These are phyloP conservation scores for Cercopithecus neglectus DNA, from an alignment of 2,797 vertebrate genomes.

Conservation along the genomic window DNA sequence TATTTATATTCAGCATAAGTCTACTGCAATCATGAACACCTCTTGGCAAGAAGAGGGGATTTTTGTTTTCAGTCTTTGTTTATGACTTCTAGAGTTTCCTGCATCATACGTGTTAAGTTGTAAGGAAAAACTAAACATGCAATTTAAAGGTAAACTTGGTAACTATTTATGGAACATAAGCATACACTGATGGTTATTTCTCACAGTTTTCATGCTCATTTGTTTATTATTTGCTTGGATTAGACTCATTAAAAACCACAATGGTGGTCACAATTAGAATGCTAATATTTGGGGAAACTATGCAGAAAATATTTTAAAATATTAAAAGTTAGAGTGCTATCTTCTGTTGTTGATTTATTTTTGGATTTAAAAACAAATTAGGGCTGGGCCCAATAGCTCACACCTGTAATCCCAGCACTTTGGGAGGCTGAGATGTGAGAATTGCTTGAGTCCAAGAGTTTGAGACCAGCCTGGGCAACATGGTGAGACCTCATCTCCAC, in stretches of 20 bases:
- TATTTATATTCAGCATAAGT: slow-evolving; percentile 27
- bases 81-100: slow-evolving; percentile 11
- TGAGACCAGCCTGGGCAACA: too few relatives aligned
- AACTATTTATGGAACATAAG: not conserved
- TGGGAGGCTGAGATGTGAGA: too few relatives aligned
- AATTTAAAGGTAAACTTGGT: not conserved
- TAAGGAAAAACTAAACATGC: slow-evolving; percentile 26
- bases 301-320: slow-evolving; percentile 33
- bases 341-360: slow-evolving; percentile 22
- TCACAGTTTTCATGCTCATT: not conserved
- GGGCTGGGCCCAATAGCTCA: too few relatives aligned
- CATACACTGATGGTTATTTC: not conserved
- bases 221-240: not conserved
- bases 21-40: not conserved
- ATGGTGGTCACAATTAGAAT: slow-evolving; percentile 21
- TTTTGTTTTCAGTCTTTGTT: slow-evolving; percentile 33
- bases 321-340: slow-evolving; percentile 34
- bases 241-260: not conserved
- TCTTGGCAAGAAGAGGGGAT: slow-evolving; percentile 20
- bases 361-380: slow-evolving; percentile 7
- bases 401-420: too few relatives aligned
- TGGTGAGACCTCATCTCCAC: too few relatives aligned
- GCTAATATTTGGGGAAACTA: not conserved
- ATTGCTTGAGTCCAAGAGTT: too few relatives aligned
- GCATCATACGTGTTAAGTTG: not conserved